phyloP scores from a whole-genome alignment of 2,888 invertebrate genomes.

The Andrena flavipes region DNA sequence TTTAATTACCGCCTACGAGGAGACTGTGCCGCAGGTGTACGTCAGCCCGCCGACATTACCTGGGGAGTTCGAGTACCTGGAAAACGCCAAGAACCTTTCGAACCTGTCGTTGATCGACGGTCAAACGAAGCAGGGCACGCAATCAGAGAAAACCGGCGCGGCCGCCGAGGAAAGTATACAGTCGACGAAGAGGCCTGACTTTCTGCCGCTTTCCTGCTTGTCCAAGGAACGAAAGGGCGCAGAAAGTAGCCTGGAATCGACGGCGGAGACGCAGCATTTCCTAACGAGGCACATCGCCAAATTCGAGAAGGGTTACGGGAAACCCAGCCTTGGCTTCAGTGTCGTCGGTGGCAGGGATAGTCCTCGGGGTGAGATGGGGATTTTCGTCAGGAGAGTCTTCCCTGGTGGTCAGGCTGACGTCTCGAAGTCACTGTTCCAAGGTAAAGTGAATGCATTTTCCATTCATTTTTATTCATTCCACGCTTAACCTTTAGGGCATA shows the following conservation, averaged over 20 bases:
- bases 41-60: slow-evolving; percentile 67
- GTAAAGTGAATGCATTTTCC: slow-evolving; percentile 34
- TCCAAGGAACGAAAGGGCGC: slow-evolving; percentile 72
- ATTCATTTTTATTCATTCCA: background rate
- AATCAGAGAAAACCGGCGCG: slow-evolving; percentile 45
- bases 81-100: slow-evolving; percentile 78
- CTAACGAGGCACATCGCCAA: slow-evolving; percentile 78
- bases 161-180: slow-evolving; percentile 43
- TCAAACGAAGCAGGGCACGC: slow-evolving; percentile 54
- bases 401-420: slow-evolving; percentile 87
- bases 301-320: slow-evolving; percentile 86
- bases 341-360: slow-evolving; percentile 88
- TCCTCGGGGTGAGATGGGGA: slow-evolving; percentile 87
- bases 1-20: slow-evolving; percentile 82
- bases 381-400: slow-evolving; percentile 87
- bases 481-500: background rate
- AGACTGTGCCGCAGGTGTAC: slow-evolving; percentile 81
- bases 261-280: slow-evolving; percentile 77
- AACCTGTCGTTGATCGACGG: slow-evolving; percentile 75
- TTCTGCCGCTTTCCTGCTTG: slow-evolving; percentile 74
- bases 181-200: slow-evolving; percentile 78
- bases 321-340: slow-evolving; percentile 88
- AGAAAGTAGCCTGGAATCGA: slow-evolving; percentile 68
- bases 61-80: slow-evolving; percentile 76
- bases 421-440: slow-evolving; percentile 83